Evolutionary conservation across 1,140 invertebrate genomes (phyloP), one percentile per base, ranked within the genome.

Genomic region (Adoxophyes honmai): DNA sequence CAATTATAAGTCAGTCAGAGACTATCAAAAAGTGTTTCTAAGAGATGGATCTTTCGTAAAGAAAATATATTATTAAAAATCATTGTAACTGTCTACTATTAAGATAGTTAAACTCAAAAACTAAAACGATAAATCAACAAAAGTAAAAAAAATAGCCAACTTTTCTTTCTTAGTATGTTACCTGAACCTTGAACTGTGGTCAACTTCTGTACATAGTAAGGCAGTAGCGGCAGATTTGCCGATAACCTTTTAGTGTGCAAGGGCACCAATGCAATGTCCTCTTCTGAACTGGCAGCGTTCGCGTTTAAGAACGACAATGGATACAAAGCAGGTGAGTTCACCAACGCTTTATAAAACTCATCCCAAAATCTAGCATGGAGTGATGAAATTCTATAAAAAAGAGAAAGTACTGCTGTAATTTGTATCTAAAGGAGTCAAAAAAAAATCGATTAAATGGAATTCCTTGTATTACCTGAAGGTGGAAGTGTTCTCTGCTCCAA

Each of bases 191-290:
- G 74, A 4, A 57, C 11, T 11, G 70, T 66, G 0, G 80, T 83
- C 39, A 85, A 16, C 34, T 80, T 77, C 36, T 85, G 75, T 14
- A 86, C 37, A 55, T 84, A 88, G 57, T 72, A 84, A 10, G 80
- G 62, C 63, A 88, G 65, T 15, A 88, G 53, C 0, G 85, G 77
- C 4, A 82, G 28, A 65, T 85, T 81, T 0, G 42, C 62, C 1
- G 85, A 86, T 9, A 81, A 42, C 42, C 73, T 75, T n/a, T 73
- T 68, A 14, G 60, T 78, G 15, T 75, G 73, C 4, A 59, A 15
- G 0, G 81, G 82, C 35, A 81, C 64, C 0, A 48, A 55, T 28
- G 72, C 68, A 0, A 55, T 11, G 4, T 52, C 28, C 4, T 85
- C 74, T 6, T 75, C 70, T n/a, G 44, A 44, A 9, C 35, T 18